Conservation (phyloP, 64 coral and sea anemone genomes). For the Acropora tenuis region DNA sequence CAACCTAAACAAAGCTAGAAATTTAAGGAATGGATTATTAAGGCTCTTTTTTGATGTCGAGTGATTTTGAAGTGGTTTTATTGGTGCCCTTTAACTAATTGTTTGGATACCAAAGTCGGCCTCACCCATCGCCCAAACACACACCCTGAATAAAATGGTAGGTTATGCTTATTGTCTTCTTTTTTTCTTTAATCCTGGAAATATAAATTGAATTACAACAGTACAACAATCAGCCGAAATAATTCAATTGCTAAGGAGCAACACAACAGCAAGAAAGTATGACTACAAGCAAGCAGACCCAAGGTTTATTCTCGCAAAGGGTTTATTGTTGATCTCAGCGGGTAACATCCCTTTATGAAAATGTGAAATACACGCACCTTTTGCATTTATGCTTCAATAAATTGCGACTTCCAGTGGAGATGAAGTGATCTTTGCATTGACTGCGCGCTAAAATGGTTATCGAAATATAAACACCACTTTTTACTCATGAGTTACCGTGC, state of each 20-base stretch:
- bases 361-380: slow-evolving; percentile 40
- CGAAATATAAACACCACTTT: neutral
- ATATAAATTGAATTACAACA: neutral
- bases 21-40: neutral
- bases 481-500: neutral
- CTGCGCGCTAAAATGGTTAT: neutral
- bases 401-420: neutral
- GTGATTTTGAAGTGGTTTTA: neutral
- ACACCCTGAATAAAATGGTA: neutral
- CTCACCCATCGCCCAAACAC: neutral
- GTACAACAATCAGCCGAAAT: neutral
- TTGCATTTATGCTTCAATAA: slow-evolving; percentile 29
- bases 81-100: neutral
- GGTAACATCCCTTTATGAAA: slow-evolving; percentile 16
- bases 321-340: slow-evolving; percentile 2
- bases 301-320: neutral
- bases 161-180: neutral
- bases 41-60: neutral
- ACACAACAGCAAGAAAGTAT: neutral
- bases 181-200: neutral
- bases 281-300: neutral
- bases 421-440: slow-evolving; percentile 7
- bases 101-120: neutral
- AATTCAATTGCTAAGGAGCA: neutral
- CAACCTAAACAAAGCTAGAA: neutral